Percentiles rank a stretch among this genome's conserved stretches.
phyloP scores from a whole-genome alignment of 2,113 vertebrate species.

The Centropristis striata region DNA sequence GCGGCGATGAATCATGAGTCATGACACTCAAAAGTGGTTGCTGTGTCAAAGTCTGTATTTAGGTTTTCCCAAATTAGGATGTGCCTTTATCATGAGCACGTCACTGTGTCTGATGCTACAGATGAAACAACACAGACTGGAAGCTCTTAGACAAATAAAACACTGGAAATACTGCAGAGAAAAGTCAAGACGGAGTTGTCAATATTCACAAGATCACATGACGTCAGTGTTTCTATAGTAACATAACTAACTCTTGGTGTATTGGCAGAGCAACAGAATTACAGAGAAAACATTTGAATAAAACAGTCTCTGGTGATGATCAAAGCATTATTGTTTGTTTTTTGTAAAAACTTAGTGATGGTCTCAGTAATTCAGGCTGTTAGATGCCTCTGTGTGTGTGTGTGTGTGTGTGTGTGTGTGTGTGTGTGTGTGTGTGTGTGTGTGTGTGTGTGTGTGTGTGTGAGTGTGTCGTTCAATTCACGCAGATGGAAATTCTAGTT shows the following conservation, averaged over 20 bases:
- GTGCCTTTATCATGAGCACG: slow-evolving; percentile 1
- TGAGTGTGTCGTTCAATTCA: no score
- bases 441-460: no score
- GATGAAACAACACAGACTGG: slow-evolving; percentile 18
- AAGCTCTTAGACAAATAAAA: slow-evolving; percentile 1
- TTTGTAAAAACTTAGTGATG: no score
- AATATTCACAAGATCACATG: slow-evolving; percentile 32
- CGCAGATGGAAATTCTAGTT: no score
- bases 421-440: no score
- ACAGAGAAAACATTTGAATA: background rate
- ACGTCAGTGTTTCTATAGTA: slow-evolving; percentile 41
- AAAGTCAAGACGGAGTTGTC: background rate
- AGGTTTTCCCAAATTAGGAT: slow-evolving; percentile 23
- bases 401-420: slow-evolving; percentile 1
- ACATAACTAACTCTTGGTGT: background rate
- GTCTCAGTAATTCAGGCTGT: background rate
- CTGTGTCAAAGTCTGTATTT: slow-evolving; percentile 26
- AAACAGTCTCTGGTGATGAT: background rate
- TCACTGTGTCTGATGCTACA: slow-evolving; percentile 6
- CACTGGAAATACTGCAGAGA: slow-evolving; percentile 3
- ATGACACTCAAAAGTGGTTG: background rate
- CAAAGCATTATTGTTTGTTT: background rate
- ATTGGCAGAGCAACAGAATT: background rate
- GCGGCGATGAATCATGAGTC: slow-evolving; percentile 5
- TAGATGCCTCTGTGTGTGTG: background rate